Evolutionary conservation across 53 echinoderm and acorn worm genomes (phyloP), one percentile per base, ranked within the genome.

Genomic region (Luidia sarsii): DNA sequence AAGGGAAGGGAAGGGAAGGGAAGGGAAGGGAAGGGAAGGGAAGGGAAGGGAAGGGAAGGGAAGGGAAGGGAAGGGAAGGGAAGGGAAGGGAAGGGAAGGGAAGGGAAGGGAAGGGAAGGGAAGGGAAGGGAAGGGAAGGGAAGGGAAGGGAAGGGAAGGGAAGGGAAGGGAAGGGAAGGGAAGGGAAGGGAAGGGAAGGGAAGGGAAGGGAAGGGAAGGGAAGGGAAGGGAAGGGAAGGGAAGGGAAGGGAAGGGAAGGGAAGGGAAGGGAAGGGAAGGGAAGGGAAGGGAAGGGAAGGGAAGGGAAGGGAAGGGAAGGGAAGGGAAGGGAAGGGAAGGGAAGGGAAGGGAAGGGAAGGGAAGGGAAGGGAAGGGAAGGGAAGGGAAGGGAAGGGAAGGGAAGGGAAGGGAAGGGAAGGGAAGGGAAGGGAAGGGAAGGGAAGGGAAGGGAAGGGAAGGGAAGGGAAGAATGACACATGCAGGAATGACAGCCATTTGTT

Each of bases 391-490:
- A 49, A 49, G 49, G 49, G 49, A 49, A 49, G 49, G 49, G 49
- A 49, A 49, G 49, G 49, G 49, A 49, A 49, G 49, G 49, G 49
- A 49, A 49, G 49, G 49, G 49, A 49, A 49, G 49, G 49, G 49
- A 49, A 49, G 49, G 49, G 49, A 49, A 49, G 49, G 49, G 49
- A 49, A 49, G 49, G 49, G 49, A 49, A 49, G 49, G 49, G 49
- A 49, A 2, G 49, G 49, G 49, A 49, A 2, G 49, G 49, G 49
- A 49, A 49, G 67, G 50, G 66, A 61, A 2, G n/a, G n/a, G n/a
- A 41, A 11, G 41, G 6, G 41, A 11, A 41, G 32, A 57, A 72
- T 53, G 55, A 56, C 35, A 35, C 72, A 39, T 72, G 72, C 72
- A 56, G 72, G 55, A 56, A 36, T 45, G 7, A 14, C 14, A 45